A percentile compares a stretch with the other conserved stretches of the same genome.
Evolutionary conservation across 2,888 invertebrate genomes (phyloP).

Genomic region (Atrina japonica): DNA sequence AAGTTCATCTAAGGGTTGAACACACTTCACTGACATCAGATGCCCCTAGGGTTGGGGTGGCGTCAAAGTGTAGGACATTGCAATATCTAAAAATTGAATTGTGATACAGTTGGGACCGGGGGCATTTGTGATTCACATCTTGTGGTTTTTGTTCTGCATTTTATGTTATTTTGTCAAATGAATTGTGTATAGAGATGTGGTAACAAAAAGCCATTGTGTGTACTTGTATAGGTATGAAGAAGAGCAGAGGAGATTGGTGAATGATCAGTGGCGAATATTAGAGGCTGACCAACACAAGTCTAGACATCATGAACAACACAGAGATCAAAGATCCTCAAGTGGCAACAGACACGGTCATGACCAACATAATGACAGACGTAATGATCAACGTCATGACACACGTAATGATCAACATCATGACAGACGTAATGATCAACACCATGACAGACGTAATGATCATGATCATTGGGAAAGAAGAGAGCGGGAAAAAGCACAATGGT

Average conservation of each 20-base stretch:
- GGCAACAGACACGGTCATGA: no score
- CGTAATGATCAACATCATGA: conserved; percentile 11
- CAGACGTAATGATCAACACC: not conserved
- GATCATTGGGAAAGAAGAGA: conserved; percentile 14
- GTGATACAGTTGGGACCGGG: no score
- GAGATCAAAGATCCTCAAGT: conserved; percentile 44
- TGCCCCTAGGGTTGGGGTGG: no score
- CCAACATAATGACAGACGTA: not conserved
- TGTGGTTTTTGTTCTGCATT: no score
- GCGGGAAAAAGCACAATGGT: conserved; percentile 1
- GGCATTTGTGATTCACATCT: no score
- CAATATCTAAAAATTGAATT: no score
- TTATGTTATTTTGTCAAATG: no score
- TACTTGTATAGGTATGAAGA: conserved; percentile 84
- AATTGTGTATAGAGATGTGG: no score
- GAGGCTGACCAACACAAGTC: conserved; percentile 91
- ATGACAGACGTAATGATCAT: not conserved
- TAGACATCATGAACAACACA: conserved; percentile 78
- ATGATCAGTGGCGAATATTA: conserved; percentile 87
- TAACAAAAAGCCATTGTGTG: no score
- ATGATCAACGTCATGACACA: not conserved
- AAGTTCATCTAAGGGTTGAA: no score
- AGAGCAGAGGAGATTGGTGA: conserved; percentile 85
- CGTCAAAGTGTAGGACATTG: no score
- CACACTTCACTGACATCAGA: no score